Base-by-base conservation (phyloP, 2,113 vertebrate species). In the Sylvia atricapilla region DNA sequence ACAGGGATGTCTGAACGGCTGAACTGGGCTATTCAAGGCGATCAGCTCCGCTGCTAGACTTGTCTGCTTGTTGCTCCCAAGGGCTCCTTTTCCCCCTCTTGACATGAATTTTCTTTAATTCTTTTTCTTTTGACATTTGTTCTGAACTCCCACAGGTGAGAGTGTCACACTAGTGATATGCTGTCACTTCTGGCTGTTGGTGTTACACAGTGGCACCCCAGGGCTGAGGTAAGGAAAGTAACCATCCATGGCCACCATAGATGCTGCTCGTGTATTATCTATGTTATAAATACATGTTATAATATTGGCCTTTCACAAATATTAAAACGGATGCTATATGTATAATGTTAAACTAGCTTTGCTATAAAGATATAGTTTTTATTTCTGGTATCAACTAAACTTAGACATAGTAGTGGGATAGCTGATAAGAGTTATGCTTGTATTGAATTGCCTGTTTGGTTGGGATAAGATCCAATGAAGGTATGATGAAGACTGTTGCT, bases 81-180 rank as follows among this genome's bases (percentile, higher is more conserved):
- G 27, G 15, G 11, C 30, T 11, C 27, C n/a, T 14, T 21, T 21
- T 63, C 10, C 1, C 4, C 3, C 7, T 17, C 47, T 55, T 67
- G 43, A 11, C 8, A 25, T 10, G 27, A 53, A 43, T 62, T 44
- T 33, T 59, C 18, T 52, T 69, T 13, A 46, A 13, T 66, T 62
- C 13, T 44, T 66, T 47, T 46, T 44, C 10, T 81, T 68, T 70
- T 53, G 62, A 14, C 24, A 10, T 31, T 43, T 74, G 4, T 28
- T 70, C 50, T 66, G 33, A 37, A 10, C 15, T 66, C 55, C 31
- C 75, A n/a, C 47, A 53, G 16, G 18, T 35, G 67, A 58, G 14
- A 56, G 5, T 11, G 21, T 35, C 80, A 27, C 0, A 0, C 16
- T n/a, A 56, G 4, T 1, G 11, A 52, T 56, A 11, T 62, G 41